Evolutionary conservation across 1,140 invertebrate species (phyloP).

Genomic region (Hylyphantes graminicola): DNA sequence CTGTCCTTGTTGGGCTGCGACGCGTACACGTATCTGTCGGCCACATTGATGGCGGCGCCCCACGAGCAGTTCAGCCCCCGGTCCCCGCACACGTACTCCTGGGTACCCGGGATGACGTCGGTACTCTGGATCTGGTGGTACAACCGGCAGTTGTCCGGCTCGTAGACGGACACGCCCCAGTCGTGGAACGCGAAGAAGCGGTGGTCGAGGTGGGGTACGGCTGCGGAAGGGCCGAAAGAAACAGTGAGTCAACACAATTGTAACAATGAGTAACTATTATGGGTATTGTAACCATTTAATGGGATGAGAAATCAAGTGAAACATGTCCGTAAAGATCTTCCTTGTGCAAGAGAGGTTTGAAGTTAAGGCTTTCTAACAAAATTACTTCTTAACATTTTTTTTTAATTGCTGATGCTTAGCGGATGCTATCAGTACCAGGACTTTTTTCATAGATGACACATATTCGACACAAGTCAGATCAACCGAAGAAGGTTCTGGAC

Average conservation of each 20-base stretch:
- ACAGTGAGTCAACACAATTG: too few species aligned
- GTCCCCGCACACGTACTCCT: slow-evolving; percentile 80
- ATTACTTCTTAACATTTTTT: too few species aligned
- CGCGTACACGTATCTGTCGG: slow-evolving; percentile 81
- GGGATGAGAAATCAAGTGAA: too few species aligned
- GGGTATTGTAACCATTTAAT: too few species aligned
- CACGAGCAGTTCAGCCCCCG: slow-evolving; percentile 76
- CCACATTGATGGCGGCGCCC: slow-evolving; percentile 82
- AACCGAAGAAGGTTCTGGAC: too few species aligned
- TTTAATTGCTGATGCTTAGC: too few species aligned
- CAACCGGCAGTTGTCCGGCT: slow-evolving; percentile 78
- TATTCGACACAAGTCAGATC: too few species aligned
- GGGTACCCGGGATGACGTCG: slow-evolving; percentile 80
- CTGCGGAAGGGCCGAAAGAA: neutral
- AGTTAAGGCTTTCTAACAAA: too few species aligned
- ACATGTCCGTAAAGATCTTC: too few species aligned
- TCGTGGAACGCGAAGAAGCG: slow-evolving; percentile 83
- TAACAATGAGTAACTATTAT: too few species aligned
- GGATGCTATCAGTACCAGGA: too few species aligned
- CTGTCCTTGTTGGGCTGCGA: slow-evolving; percentile 80
- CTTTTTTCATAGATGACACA: too few species aligned
- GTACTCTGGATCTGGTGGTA: slow-evolving; percentile 79
- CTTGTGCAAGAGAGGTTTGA: neutral
- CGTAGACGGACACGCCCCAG: slow-evolving; percentile 81
- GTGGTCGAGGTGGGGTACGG: slow-evolving; percentile 70